Conservation (phyloP, 2,888 invertebrate genomes). For the Melanostoma scalare region DNA sequence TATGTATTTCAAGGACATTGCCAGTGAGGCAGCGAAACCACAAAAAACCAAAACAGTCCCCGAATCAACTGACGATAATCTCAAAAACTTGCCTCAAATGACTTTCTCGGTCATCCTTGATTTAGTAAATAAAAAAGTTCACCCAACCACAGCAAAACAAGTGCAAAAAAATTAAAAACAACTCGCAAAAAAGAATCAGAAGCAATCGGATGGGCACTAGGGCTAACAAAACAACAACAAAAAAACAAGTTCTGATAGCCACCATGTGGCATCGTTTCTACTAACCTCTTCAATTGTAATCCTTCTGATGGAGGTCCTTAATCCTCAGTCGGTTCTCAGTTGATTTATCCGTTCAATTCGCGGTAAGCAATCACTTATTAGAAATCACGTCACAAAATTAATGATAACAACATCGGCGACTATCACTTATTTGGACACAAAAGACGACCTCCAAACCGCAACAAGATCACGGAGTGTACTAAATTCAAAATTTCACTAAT, state of each 20-base stretch:
- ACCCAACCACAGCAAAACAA: constrained; percentile 52
- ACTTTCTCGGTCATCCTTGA: constrained; percentile 50
- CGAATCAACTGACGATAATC: constrained; percentile 29
- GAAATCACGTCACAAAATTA: constrained; percentile 11
- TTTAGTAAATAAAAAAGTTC: constrained; percentile 15
- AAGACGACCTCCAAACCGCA: constrained; percentile 52
- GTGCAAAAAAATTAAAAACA: constrained; percentile 30
- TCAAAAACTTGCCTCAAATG: constrained; percentile 39
- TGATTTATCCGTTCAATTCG: constrained; percentile 50
- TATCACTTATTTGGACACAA: not conserved
- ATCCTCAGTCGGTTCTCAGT: constrained; percentile 28
- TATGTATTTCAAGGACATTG: constrained; percentile 62
- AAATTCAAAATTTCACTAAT: constrained; percentile 34
- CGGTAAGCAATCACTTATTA: constrained; percentile 11
- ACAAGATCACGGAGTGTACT: constrained; percentile 58
- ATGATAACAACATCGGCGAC: constrained; percentile 22
- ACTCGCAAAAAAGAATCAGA: constrained; percentile 26
- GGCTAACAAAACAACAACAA: not conserved
- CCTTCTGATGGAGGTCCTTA: constrained; percentile 43
- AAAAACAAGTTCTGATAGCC: constrained; percentile 25
- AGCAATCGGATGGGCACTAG: constrained; percentile 7
- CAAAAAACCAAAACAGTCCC: constrained; percentile 35
- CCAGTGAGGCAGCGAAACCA: constrained; percentile 48
- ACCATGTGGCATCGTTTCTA: constrained; percentile 11
- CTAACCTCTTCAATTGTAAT: constrained; percentile 52